Evolutionary conservation across 2,888 invertebrate genomes (phyloP), one percentile per base, ranked within the genome.

Genomic region (Poecilus cupreus): DNA sequence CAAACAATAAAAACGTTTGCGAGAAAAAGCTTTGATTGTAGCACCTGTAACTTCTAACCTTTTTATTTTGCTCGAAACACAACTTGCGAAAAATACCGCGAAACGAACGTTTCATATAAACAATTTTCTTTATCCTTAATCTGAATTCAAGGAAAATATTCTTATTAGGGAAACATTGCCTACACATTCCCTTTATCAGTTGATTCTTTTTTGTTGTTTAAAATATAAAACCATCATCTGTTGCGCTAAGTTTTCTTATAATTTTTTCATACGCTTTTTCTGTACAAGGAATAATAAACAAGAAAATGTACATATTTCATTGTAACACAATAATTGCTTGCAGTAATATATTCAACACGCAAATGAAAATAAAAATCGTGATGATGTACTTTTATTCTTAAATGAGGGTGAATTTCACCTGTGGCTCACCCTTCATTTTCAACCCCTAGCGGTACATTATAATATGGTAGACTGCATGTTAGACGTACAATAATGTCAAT

Each of bases 371-470:
- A 32, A 32, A 32, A 32, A 32, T 32, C 32, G 43, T 26, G 24
- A 24, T 26, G 60, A 26, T 24, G 60, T 26, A 24, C 60, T 60
- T 60, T 60, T 60, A 60, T 60, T 60, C 24, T 43, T 24, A 20
- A 60, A 24, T n/a, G 60, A 26, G 60, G 60, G 60, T 60, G 60
- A 24, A 26, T 60, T 60, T 60, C 60, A 60, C 60, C 60, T 60
- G 60, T 60, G 60, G 60, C 60, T 60, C 60, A 24, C 24, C n/a
- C 60, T 60, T 22, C 54, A 13, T 43, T n/a, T 43, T 13, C 43
- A 43, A 43, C 43, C 43, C 43, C 43, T 6, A 43, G 43, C 43
- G 43, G 3, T 3, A n/a, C n/a, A 43, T 3, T 43, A 43, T 10
- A 43, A 11, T 43, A 43, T 18, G 8, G 51, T 18, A 51, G 20